These are phyloP conservation scores for Aleiodes testaceus DNA, from an alignment of 2,888 invertebrate genomes.

Conservation along the genomic window DNA sequence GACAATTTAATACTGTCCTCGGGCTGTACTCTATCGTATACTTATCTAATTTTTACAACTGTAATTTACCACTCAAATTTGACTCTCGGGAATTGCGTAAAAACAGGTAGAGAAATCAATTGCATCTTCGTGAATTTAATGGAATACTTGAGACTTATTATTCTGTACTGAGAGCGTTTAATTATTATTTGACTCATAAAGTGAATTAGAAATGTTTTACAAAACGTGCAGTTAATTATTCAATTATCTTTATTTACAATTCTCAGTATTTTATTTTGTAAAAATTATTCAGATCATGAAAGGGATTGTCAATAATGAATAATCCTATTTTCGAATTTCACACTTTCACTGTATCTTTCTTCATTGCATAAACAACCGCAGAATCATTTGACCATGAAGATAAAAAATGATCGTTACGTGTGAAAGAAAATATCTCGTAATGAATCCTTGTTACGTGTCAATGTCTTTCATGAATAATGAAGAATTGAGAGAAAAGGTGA, in stretches of 20 bases:
- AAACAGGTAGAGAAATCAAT: too few relatives aligned
- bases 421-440: constrained; percentile 1
- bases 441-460: neutral
- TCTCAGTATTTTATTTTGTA: neutral
- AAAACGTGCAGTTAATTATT: too few relatives aligned
- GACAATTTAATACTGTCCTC: neutral
- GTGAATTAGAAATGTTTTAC: too few relatives aligned
- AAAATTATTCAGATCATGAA: neutral
- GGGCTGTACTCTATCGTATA: too few relatives aligned
- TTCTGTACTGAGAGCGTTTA: too few relatives aligned
- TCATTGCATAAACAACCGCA: constrained; percentile 11
- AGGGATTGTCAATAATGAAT: constrained; percentile 21
- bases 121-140: too few relatives aligned
- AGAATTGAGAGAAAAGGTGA: neutral
- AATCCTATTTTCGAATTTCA: neutral
- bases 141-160: too few relatives aligned
- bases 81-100: too few relatives aligned
- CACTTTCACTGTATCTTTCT: constrained; percentile 33
- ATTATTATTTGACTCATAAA: too few relatives aligned
- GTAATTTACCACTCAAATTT: too few relatives aligned
- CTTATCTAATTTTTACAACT: too few relatives aligned
- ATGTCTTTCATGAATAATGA: neutral
- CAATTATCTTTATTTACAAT: too few relatives aligned
- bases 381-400: constrained; percentile 24
- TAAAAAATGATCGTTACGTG: constrained; percentile 1